Conservation (phyloP, 1,140 invertebrate genomes). For the Aphelinus atriplicis region DNA sequence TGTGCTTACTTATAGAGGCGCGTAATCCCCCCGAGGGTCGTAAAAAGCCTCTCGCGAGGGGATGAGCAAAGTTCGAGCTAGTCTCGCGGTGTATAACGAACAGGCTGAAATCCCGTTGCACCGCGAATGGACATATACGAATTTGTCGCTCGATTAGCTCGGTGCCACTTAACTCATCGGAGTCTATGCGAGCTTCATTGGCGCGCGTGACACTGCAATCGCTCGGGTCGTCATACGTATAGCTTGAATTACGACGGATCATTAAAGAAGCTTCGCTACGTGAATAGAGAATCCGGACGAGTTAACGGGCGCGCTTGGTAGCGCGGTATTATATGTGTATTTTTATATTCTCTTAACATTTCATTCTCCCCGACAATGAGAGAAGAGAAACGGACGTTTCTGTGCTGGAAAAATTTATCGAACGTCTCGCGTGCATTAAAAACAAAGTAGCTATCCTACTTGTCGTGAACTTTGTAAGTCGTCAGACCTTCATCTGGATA, state of each 20-base stretch:
- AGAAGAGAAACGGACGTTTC: conserved; percentile 18
- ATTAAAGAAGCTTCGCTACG: too few relatives aligned
- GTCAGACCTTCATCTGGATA: background rate
- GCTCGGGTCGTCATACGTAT: background rate
- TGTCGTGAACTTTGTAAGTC: background rate
- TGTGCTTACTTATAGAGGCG: conserved; percentile 21
- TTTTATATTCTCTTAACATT: background rate
- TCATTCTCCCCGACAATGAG: background rate
- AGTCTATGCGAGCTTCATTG: background rate
- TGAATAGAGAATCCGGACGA: too few relatives aligned
- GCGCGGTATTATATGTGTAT: background rate
- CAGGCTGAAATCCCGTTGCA: background rate
- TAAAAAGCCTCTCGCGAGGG: background rate
- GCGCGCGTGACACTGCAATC: conserved; percentile 6
- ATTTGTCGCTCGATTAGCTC: conserved; percentile 26
- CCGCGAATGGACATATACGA: conserved; percentile 3
- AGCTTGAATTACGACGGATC: conserved; percentile 4
- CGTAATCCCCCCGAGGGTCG: background rate
- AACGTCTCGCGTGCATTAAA: background rate
- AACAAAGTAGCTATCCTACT: conserved; percentile 8
- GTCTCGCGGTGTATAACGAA: background rate
- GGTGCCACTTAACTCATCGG: conserved; percentile 19
- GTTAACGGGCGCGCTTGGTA: background rate
- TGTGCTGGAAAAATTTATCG: background rate
- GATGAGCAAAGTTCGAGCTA: too few relatives aligned